These are phyloP conservation scores for Chironomus riparius DNA, from an alignment of 2,888 invertebrate genomes.

Conservation along the genomic window DNA sequence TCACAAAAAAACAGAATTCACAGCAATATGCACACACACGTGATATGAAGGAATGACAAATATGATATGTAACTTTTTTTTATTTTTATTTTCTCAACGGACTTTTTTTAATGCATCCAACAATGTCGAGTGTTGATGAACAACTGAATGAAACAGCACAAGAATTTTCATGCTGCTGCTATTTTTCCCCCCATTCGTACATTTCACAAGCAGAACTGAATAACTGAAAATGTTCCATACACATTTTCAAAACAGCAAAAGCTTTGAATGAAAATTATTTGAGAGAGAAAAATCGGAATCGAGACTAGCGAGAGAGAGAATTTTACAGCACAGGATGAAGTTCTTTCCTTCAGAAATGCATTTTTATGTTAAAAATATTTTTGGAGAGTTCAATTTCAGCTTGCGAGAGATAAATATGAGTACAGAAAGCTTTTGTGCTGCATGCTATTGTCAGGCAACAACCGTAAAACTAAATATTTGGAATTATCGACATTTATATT, in stretches of 20 bases:
- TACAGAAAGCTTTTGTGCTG: neutral
- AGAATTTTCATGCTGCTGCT: conserved; percentile 8
- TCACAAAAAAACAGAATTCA: neutral
- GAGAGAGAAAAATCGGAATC: neutral
- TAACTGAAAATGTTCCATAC: neutral
- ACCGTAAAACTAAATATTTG: neutral
- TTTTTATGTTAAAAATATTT: neutral
- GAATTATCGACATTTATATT: neutral
- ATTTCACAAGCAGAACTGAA: neutral
- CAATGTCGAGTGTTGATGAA: conserved; percentile 17
- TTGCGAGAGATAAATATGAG: neutral
- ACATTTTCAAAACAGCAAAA: neutral
- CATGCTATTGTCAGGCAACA: neutral
- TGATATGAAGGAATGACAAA: neutral
- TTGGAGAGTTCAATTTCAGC: neutral
- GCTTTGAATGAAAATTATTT: neutral
- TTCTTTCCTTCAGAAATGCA: neutral
- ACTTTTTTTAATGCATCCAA: conserved; percentile 2
- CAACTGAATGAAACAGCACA: conserved; percentile 12
- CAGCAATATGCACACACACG: neutral
- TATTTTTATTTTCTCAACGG: neutral
- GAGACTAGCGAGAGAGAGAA: neutral
- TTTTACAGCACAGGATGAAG: neutral
- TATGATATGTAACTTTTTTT: neutral
- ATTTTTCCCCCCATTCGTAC: neutral